phyloP scores from a whole-genome alignment of 53 echinoderm and acorn worm genomes.

The Hippasteria phrygiana region DNA sequence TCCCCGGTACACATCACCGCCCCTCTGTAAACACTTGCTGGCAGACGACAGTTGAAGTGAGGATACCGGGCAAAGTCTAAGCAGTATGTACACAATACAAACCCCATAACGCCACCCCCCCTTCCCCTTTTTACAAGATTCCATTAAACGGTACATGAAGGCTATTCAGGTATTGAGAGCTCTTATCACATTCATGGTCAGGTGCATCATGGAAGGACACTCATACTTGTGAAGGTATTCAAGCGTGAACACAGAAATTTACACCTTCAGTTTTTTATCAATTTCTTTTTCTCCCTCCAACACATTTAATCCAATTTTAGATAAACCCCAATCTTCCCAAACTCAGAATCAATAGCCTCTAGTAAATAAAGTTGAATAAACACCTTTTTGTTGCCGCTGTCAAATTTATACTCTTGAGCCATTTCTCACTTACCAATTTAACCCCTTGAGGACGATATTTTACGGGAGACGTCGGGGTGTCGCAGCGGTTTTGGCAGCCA shows the following conservation, averaged over 20 bases:
- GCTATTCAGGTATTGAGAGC: background rate
- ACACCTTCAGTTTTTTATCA: background rate
- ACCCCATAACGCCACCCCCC: background rate
- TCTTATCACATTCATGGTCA: background rate
- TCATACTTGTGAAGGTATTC: background rate
- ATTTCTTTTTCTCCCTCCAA: background rate
- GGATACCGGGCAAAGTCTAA: conserved; percentile 21
- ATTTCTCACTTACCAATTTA: background rate
- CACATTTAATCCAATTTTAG: background rate
- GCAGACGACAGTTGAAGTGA: background rate
- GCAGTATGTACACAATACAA: background rate
- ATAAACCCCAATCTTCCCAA: background rate
- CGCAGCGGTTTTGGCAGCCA: too few species aligned
- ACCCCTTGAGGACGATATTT: too few species aligned
- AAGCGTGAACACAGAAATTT: background rate
- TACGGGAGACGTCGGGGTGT: too few species aligned
- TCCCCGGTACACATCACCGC: background rate
- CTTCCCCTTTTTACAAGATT: background rate
- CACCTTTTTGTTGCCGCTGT: background rate
- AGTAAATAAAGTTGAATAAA: background rate
- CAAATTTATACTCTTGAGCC: background rate
- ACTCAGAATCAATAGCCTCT: background rate
- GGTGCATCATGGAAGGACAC: background rate
- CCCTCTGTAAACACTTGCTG: conserved; percentile 9
- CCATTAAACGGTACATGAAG: background rate